Evolutionary conservation across 2,888 invertebrate species (phyloP), one percentile per base, ranked within the genome.

Genomic region (Ariolimax columbianus): DNA sequence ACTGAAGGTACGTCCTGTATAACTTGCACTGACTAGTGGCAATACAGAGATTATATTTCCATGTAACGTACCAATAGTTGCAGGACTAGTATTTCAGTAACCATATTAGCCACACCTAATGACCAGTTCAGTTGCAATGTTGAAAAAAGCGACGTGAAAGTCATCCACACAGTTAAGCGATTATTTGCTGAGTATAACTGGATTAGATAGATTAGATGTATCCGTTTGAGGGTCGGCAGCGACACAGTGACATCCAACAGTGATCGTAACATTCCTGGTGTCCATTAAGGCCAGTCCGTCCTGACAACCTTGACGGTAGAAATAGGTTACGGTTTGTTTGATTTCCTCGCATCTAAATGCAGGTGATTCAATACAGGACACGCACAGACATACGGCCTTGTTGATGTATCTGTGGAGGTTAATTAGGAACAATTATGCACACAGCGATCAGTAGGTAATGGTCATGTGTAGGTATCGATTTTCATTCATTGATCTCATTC

Each of bases 221-320:
- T 59, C 26, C 63, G 23, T 2, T 40, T 1, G 72, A 72, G 1
- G 38, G 9, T 9, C 14, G 17, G 40, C 40, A 19, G 40, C 1
- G 14, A 33, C 82, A 36, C 82, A 82, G 36, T 36, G n/a, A 30
- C 73, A 82, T 17, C 82, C 82, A 51, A 82, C n/a, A 1, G 36
- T 55, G 73, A 82, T 51, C 9, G 73, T 51, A 9, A 72, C 19
- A n/a, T 33, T 36, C 0, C 51, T 23, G 9, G 30, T 51, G 2
- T 72, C 47, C 73, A 82, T 11, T 2, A 73, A 1, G 1, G 82
- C 82, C n/a, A 82, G 33, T 17, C 59, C 59, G 26, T 55, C 38
- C 38, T 73, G 59, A 36, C 72, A 82, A 26, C 73, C 72, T 55
- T 30, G 14, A 0, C 51, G 72, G n/a, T 36, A n/a, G 26, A 82